Evolutionary conservation across 1,140 invertebrate genomes (phyloP).

Genomic region (Saccostrea glomerata): DNA sequence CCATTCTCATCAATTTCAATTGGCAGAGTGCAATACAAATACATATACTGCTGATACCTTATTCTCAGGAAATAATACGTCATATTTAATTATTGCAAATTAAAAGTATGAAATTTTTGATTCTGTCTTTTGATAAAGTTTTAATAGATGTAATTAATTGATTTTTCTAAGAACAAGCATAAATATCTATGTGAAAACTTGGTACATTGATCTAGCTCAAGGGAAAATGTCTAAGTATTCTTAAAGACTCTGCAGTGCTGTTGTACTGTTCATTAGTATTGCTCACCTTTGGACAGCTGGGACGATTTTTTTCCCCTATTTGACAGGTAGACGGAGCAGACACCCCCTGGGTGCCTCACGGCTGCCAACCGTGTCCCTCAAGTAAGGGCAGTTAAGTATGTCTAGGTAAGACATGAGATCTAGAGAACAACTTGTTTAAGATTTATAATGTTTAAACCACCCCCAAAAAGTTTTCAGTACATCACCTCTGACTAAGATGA

Average conservation of each 20-base stretch:
- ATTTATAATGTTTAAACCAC: not conserved
- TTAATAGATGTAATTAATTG: not conserved
- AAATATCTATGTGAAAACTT: not conserved
- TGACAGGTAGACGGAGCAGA: slow-evolving; percentile 39
- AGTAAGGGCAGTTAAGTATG: slow-evolving; percentile 33
- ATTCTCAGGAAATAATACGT: not conserved
- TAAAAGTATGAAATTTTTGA: not conserved
- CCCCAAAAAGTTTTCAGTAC: not conserved
- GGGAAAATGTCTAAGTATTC: not conserved
- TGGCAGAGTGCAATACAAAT: not conserved
- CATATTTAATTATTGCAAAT: not conserved
- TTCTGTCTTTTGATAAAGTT: not conserved
- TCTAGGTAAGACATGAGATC: slow-evolving; percentile 25
- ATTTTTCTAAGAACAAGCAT: too few species aligned
- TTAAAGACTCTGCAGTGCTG: not conserved
- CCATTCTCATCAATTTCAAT: not conserved
- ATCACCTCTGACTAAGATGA: not conserved
- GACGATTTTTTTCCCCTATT: slow-evolving; percentile 43
- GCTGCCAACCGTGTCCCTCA: not conserved
- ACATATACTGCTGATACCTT: not conserved
- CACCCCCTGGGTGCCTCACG: slow-evolving; percentile 32
- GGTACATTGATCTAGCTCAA: not conserved
- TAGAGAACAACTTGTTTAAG: not conserved
- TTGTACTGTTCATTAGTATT: not conserved
- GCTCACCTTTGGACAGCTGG: slow-evolving; percentile 16